These are phyloP conservation scores for Danio choprae DNA, from an alignment of 2,797 vertebrate species.

Conservation along the genomic window DNA sequence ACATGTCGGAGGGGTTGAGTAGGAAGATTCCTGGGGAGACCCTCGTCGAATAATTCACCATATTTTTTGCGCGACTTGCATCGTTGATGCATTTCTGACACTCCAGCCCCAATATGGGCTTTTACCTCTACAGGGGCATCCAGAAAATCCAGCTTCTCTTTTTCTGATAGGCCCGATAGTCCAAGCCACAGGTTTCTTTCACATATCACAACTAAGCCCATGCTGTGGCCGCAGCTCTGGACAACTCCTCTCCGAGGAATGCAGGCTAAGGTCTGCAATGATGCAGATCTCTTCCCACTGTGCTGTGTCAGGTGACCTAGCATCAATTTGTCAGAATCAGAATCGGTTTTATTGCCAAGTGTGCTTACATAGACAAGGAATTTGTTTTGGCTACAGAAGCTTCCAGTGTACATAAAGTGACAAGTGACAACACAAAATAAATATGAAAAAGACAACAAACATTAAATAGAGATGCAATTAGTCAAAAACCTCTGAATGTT, in stretches of 20 bases:
- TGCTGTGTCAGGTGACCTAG: background rate
- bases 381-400: too few relatives aligned
- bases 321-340: background rate
- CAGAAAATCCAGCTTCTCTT: background rate
- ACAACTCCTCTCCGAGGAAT: background rate
- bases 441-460: too few relatives aligned
- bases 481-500: too few relatives aligned
- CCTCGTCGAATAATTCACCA: too few relatives aligned
- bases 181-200: background rate
- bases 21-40: too few relatives aligned
- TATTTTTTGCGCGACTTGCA: background rate
- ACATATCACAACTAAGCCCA: background rate
- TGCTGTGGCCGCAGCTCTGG: background rate
- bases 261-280: background rate
- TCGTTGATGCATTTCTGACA: background rate
- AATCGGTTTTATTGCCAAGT: too few relatives aligned
- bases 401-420: too few relatives aligned
- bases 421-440: too few relatives aligned
- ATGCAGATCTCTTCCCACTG: background rate
- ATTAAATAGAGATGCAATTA: too few relatives aligned
- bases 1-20: too few relatives aligned
- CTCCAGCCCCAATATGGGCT: background rate
- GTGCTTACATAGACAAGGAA: too few relatives aligned
- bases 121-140: background rate
- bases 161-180: background rate